Evolutionary conservation across 2,113 vertebrate species (phyloP), one percentile per base, ranked within the genome.

Genomic region (Addax nasomaculatus): DNA sequence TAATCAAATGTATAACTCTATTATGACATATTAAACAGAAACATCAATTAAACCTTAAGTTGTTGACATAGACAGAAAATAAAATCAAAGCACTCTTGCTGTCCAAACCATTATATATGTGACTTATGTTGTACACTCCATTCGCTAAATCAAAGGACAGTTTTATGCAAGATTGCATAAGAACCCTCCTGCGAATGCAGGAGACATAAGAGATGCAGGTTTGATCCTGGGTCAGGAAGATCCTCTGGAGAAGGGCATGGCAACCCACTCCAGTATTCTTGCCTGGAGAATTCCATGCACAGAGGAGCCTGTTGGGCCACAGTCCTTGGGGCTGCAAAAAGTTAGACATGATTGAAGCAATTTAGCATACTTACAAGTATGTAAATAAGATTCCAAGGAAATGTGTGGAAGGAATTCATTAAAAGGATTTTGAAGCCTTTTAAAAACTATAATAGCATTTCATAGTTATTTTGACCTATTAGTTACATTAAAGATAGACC

Each of bases 21-120:
- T 39, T 43, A 13, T 47, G 67, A 64, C 53, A 55, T 49, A 55
- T 49, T 29, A 78, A 94, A 81, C 1, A 57, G 33, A 89, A 78
- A 55, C 9, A 89, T 39, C 11, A 58, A 12, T 64, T 64, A 70
- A 23, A 36, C 58, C 76, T 89, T 30, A 39, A 86, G 78, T 23
- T 89, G 36, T 17, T 92, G n/a, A 94, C 97, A 94, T 70, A 96
- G 27, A 95, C 19, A 57, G 5, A 79, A 33, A 97, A 96, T 51
- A 94, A 93, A 96, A 93, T 90, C 87, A 33, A 95, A 78, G 11
- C 2, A 83, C 96, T 96, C 7, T 51, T 80, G 57, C 85, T 60
- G 5, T 76, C 85, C 90, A 43, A 92, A n/a, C 17, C 47, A 58
- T 93, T 12, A 29, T 84, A 78, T 88, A 33, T 33, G 39, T 76